Conservation (phyloP, 2,888 invertebrate genomes). For the Amaurobius ferox region DNA sequence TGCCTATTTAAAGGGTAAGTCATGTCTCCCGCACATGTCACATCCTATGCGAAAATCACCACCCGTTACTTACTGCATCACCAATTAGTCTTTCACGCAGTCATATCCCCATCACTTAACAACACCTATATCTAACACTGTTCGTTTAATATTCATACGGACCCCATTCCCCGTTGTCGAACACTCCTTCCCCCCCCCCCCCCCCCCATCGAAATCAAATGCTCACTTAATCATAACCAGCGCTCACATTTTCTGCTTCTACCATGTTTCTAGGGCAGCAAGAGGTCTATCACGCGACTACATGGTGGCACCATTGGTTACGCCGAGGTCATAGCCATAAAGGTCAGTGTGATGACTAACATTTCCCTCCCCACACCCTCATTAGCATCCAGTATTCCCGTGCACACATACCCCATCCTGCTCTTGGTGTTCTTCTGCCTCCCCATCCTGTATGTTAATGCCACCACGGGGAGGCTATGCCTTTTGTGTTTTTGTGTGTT, state of each 20-base stretch:
- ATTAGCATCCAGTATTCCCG: constrained; percentile 59
- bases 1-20: no score
- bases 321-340: constrained; percentile 97
- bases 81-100: no score
- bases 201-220: neutral
- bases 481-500: neutral
- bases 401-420: constrained; percentile 15
- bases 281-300: constrained; percentile 94
- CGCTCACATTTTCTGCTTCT: constrained; percentile 41
- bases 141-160: no score
- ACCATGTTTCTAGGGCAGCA: constrained; percentile 85
- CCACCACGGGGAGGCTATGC: neutral
- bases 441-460: constrained; percentile 9
- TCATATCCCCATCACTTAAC: no score
- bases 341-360: constrained; percentile 83
- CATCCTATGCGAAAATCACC: no score
- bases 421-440: neutral
- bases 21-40: no score
- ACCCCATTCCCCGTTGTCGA: no score
- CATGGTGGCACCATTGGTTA: constrained; percentile 90
- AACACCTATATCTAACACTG: no score
- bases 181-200: no score
- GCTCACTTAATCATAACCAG: constrained; percentile 1
- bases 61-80: no score
- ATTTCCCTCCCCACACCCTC: constrained; percentile 17